Conservation (phyloP, 2,888 invertebrate species). For the Leptopilina syphax region DNA sequence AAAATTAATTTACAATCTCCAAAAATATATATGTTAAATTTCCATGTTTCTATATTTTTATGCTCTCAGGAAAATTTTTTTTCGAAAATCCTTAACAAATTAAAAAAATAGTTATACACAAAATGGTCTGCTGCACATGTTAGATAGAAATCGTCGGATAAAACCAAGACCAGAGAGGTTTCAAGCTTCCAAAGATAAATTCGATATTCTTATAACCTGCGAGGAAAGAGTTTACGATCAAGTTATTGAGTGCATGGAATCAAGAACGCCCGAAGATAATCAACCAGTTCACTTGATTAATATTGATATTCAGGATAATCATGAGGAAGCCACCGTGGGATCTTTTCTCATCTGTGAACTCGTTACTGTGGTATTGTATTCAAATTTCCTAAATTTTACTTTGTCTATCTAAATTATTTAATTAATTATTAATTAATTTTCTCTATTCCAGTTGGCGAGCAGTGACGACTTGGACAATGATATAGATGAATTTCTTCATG, state of each 20-base stretch:
- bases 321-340: slow-evolving; percentile 99
- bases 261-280: slow-evolving; percentile 86
- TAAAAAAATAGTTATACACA: slow-evolving; percentile 88
- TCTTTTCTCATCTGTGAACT: slow-evolving; percentile 98
- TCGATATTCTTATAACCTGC: slow-evolving; percentile 97
- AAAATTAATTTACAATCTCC: too few relatives aligned
- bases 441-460: slow-evolving; percentile 84
- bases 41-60: too few relatives aligned
- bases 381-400: slow-evolving; percentile 41
- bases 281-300: slow-evolving; percentile 97
- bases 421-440: background rate
- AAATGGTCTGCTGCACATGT: slow-evolving; percentile 98
- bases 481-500: slow-evolving; percentile 96
- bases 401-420: slow-evolving; percentile 9
- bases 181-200: slow-evolving; percentile 91
- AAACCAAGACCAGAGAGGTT: slow-evolving; percentile 96
- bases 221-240: slow-evolving; percentile 99
- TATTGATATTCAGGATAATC: slow-evolving; percentile 99
- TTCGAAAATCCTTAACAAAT: slow-evolving; percentile 62
- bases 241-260: slow-evolving; percentile 95
- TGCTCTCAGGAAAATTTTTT: background rate
- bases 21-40: too few relatives aligned
- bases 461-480: slow-evolving; percentile 97
- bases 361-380: slow-evolving; percentile 86
- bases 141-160: slow-evolving; percentile 97